A percentile compares a stretch with the other conserved stretches of the same genome.
Evolutionary conservation across 2,797 vertebrate species (phyloP).

Genomic region (Malacoraja senta): DNA sequence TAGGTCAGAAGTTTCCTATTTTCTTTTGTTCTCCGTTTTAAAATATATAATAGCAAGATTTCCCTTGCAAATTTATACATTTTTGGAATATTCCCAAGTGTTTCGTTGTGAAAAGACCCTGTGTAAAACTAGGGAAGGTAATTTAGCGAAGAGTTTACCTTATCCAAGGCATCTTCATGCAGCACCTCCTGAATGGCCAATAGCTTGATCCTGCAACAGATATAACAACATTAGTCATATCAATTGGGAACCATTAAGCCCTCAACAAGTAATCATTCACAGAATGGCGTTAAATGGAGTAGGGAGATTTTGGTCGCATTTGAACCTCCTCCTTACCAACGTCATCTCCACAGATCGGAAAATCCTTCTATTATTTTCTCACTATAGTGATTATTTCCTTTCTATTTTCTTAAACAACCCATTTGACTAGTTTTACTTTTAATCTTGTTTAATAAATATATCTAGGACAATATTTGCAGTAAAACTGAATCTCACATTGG

Average conservation of each 20-base stretch:
- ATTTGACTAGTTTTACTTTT: neutral
- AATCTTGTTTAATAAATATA: neutral
- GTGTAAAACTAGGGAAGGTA: neutral
- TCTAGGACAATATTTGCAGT: neutral
- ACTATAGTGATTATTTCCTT: too few species aligned
- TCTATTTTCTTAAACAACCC: neutral
- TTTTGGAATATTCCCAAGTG: neutral
- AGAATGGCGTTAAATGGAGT: neutral
- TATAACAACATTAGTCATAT: neutral
- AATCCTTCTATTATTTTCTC: too few species aligned
- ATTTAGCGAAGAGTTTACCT: slow-evolving; percentile 17
- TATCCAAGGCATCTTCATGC: slow-evolving; percentile 38
- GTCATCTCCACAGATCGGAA: too few species aligned
- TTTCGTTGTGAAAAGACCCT: neutral
- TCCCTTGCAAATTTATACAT: neutral
- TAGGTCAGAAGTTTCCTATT: too few species aligned
- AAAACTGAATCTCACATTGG: neutral
- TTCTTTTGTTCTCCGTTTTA: too few species aligned
- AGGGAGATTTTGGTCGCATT: too few species aligned
- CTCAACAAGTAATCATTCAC: neutral
- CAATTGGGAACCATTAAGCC: neutral
- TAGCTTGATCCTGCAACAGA: slow-evolving; percentile 36
- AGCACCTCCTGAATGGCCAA: slow-evolving; percentile 40
- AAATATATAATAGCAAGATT: neutral
- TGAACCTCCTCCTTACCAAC: too few species aligned